Base-by-base conservation (phyloP, 2,113 vertebrate genomes). In the Illadopsis cleaveri region DNA sequence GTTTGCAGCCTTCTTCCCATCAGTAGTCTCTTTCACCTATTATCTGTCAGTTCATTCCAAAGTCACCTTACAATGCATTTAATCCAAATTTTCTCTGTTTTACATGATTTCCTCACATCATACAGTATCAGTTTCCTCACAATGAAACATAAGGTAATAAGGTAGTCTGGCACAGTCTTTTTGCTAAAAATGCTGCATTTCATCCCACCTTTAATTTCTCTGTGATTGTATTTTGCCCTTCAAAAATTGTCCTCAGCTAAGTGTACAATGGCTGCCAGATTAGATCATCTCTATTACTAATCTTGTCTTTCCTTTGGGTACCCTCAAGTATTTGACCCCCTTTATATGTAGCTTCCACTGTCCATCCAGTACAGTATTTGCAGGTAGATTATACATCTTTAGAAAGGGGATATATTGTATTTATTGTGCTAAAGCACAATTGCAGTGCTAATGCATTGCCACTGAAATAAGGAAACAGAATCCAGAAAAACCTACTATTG, bases 51-150 rank as follows among this genome's bases (percentile, higher is more conserved):
- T n/a, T 66, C 42, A 33, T 66, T 86, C 51, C 51, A 30, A 76
- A 66, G 38, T 27, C 50, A 68, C 27, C 15, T 89, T 31, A 48
- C 15, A 61, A 14, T 6, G 23, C 45, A 64, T 78, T 57, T 75
- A 82, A 68, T 57, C 35, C 30, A 44, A 24, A 6, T 66, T 61
- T 51, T 78, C 23, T 65, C 31, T 11, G 17, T 42, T 57, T 61
- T 35, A 61, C 25, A 8, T 31, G 0, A 37, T 33, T 54, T 80
- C 31, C 23, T 68, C 40, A 24, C 16, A 15, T 1, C 2, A 28
- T 31, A 60, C 23, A 76, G 4, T 7, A 62, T 23, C 51, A 57
- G 33, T 40, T 45, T 42, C 61, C 42, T 42, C 22, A 76, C 22
- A 62, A 40, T 15, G 5, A 80, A 80, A 62, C 17, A 4, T 5